These are phyloP conservation scores for Zaprionus vittiger DNA, from an alignment of 1,140 invertebrate species.

Conservation along the genomic window DNA sequence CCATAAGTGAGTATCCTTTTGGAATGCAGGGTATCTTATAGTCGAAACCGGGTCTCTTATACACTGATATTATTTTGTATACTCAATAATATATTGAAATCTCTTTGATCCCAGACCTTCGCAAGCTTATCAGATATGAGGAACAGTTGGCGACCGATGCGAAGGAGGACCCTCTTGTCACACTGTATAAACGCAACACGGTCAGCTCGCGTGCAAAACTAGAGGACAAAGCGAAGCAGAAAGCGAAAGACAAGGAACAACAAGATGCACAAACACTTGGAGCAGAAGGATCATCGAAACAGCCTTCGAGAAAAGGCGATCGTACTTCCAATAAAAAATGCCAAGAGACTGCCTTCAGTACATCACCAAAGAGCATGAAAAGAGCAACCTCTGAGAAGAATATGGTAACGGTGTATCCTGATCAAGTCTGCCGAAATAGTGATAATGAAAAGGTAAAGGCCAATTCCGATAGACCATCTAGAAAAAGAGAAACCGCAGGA, in stretches of 20 bases:
- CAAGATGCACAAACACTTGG: not conserved
- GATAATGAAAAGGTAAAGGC: not conserved
- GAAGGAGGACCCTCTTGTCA: constrained; percentile 54
- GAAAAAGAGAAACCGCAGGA: not conserved
- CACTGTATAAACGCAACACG: constrained; percentile 66
- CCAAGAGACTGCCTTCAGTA: not conserved
- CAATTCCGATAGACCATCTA: not conserved
- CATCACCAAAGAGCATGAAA: not conserved
- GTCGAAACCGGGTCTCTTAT: not conserved
- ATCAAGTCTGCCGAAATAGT: constrained; percentile 53
- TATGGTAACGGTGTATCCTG: constrained; percentile 33
- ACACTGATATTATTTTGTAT: not conserved
- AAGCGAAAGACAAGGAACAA: constrained; percentile 33
- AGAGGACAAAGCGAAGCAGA: constrained; percentile 4
- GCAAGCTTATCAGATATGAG: constrained; percentile 81
- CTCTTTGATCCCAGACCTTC: constrained; percentile 62
- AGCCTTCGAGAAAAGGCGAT: not conserved
- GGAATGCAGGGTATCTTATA: not conserved
- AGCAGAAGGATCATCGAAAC: not conserved
- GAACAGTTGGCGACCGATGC: constrained; percentile 61
- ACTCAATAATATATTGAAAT: constrained; percentile 9
- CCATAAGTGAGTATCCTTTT: not conserved
- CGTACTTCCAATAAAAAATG: not conserved
- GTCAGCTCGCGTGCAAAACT: constrained; percentile 78
- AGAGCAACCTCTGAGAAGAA: constrained; percentile 6